Conservation (phyloP, 2,113 vertebrate species). For the Trichechus manatus region DNA sequence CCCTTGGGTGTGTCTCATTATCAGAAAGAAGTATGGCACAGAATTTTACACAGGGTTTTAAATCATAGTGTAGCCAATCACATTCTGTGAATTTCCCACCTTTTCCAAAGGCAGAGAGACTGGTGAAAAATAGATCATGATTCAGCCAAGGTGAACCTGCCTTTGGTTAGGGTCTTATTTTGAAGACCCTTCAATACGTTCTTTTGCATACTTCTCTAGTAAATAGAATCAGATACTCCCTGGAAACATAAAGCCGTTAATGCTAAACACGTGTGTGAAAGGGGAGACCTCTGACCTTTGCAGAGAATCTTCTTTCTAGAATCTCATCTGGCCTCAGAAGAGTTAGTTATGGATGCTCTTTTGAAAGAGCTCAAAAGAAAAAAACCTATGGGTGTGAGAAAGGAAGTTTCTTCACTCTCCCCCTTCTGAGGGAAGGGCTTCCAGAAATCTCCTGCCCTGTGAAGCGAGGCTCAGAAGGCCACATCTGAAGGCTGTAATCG, state of each 20-base stretch:
- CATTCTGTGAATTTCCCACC: neutral
- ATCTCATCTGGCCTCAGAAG: no score
- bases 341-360: neutral
- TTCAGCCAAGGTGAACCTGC: accelerated
- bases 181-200: neutral
- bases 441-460: neutral
- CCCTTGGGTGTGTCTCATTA: no score
- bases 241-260: no score
- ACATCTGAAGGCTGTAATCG: neutral
- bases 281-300: accelerated
- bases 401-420: accelerated
- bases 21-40: accelerated
- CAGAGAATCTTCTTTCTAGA: neutral
- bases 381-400: neutral
- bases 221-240: no score
- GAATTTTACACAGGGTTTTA: no score
- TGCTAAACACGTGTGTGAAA: no score
- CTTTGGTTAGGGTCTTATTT: no score
- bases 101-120: neutral
- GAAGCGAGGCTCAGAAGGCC: neutral
- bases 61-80: neutral
- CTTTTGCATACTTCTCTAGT: accelerated
- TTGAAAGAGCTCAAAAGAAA: neutral
- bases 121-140: neutral
- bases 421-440: no score